Evolutionary conservation across 2,888 invertebrate genomes (phyloP), one percentile per base, ranked within the genome.

Genomic region (Rhorus exstirpatorius): DNA sequence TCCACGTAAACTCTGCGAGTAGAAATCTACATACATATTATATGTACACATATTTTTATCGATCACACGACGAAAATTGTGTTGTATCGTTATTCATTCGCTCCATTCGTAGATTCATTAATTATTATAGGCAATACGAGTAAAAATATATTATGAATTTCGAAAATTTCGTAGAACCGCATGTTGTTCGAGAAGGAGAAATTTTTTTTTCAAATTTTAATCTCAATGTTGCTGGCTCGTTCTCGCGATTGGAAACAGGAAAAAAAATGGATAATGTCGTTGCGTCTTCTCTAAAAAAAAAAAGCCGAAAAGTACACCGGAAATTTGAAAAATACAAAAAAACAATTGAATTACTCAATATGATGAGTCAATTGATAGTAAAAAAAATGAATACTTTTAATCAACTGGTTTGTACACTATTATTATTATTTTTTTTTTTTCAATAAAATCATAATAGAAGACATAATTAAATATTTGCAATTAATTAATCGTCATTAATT

Each of bases 131-230:
- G 55, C 65, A 70, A 82, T 65, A 35, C 24, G 38, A 79, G 24
- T 61, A 38, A 51, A 35, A n/a, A 41, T 21, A 17, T 6, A 51
- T 67, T 24, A 7, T 44, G 44, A 14, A 55, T 63, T 82, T 82
- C 21, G 41, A 68, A 71, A 76, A 61, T 70, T 75, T 46, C 12
- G 82, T 82, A 82, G 82, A 60, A 75, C 65, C 71, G 82, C 82
- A 82, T 82, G 82, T 38, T 53, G 53, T 75, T 38, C 21, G 26
- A 76, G 31, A 35, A 31, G n/a, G n/a, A 35, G 65, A 65, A 58
- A 79, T 70, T 70, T 75, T 68, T 70, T 44, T n/a, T n/a, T n/a
- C n/a, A 31, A 31, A 79, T 71, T 53, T 38, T 60, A 19, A 70
- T 76, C 46, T 60, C 38, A 17, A 46, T 35, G 44, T 71, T 75